Base-by-base conservation (phyloP, 2,797 vertebrate genomes). In the Botia almorhae region DNA sequence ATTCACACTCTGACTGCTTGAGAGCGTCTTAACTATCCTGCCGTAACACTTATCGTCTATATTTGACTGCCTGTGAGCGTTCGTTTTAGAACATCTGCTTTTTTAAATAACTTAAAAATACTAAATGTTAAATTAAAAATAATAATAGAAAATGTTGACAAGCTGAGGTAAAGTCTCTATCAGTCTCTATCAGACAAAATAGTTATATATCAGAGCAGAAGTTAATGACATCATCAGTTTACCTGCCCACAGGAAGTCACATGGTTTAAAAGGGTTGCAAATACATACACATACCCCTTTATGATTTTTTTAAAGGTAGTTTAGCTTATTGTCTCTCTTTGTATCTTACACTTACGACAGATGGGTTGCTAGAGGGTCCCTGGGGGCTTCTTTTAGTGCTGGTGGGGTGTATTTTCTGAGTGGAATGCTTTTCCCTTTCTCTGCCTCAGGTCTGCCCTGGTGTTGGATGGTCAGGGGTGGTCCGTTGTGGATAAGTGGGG, bases 401-500 rank as follows among this genome's bases (percentile, higher is more conserved):
- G 56, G 61, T 58, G 67, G 60, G 23, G 60, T 80, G 77, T 72
- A 46, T 65, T 23, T 46, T 43, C 16, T 80, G 17, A 74, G 33
- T 74, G 78, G 61, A 50, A 23, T 26, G 12, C 55, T 80, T 80
- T 64, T 67, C 50, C 19, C 61, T 80, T 65, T 74, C 64, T 21
- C 51, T 80, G 78, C 70, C 70, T 68, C 51, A 68, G 78, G 78
- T 80, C 70, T 74, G 51, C 70, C 71, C 43, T 48, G 33, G 39
- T 61, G 16, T 68, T 43, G 46, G 43, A 43, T 29, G 51, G 53
- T 53, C 53, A 75, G 63, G 33, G 50, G 26, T 70, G 80, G 58
- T 79, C 55, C 56, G 51, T 48, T 82, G 76, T 75, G 70, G 78
- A 76, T 80, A 79, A 82, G 75, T 78, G 63, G 36, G 74, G 80